These are phyloP conservation scores for Adelognathus sp. DNA, from an alignment of 2,888 invertebrate species.

Conservation along the genomic window DNA sequence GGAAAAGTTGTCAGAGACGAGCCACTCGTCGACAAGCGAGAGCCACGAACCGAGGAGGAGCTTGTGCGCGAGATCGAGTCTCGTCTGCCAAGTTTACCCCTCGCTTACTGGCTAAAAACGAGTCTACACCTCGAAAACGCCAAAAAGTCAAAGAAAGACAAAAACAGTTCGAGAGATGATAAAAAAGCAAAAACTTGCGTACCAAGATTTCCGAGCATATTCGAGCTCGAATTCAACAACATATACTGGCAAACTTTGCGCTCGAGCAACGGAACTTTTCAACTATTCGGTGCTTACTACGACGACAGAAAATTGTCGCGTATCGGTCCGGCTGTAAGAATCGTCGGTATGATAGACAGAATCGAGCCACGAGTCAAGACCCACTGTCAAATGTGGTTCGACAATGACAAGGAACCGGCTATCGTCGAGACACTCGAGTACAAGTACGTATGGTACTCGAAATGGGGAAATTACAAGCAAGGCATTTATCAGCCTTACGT, in stretches of 20 bases:
- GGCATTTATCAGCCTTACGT: slow-evolving; percentile 95
- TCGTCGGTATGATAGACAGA: slow-evolving; percentile 94
- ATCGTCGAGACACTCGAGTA: slow-evolving; percentile 93
- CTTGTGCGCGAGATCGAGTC: slow-evolving; percentile 90
- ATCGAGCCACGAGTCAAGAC: slow-evolving; percentile 92
- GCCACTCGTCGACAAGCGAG: slow-evolving; percentile 84
- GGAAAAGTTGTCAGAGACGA: slow-evolving; percentile 80
- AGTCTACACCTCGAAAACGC: slow-evolving; percentile 77
- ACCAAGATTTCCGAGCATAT: slow-evolving; percentile 90
- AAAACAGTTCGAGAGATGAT: slow-evolving; percentile 72
- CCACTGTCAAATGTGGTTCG: slow-evolving; percentile 95
- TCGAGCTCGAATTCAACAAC: slow-evolving; percentile 96
- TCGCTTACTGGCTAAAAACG: slow-evolving; percentile 92
- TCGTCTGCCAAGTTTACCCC: slow-evolving; percentile 91
- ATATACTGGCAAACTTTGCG: slow-evolving; percentile 95
- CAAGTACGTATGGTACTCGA: slow-evolving; percentile 96
- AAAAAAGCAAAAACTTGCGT: slow-evolving; percentile 73
- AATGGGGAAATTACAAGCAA: slow-evolving; percentile 97
- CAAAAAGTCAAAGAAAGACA: slow-evolving; percentile 71
- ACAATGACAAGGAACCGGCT: slow-evolving; percentile 90
- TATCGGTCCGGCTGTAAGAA: slow-evolving; percentile 91
- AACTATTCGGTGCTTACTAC: slow-evolving; percentile 94
- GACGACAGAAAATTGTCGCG: slow-evolving; percentile 90
- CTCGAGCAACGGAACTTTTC: slow-evolving; percentile 93
- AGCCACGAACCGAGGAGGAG: slow-evolving; percentile 87